Evolutionary conservation across 2,888 invertebrate genomes (phyloP), one percentile per base, ranked within the genome.

Genomic region (Oscheius sp.): DNA sequence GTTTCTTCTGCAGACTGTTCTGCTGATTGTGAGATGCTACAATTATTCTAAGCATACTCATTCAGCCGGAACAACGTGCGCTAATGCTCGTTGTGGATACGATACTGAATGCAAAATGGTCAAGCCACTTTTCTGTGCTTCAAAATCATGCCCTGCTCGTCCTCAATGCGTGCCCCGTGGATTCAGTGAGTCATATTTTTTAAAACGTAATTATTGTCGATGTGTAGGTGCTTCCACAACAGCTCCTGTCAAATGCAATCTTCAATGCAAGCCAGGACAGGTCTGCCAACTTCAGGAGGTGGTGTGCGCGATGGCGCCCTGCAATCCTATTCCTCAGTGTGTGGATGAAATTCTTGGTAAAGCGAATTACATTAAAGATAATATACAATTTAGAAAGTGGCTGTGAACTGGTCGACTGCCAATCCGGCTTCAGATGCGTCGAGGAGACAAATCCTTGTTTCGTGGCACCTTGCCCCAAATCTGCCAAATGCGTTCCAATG

Each of bases 61-160:
- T 68, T 53, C 10, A 68, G 68, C 55, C 33, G 1, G 10, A 11
- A 35, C 55, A 21, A 70, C 70, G 7, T 70, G 70, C 50, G 70
- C 70, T 32, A 70, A 70, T 13, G 57, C 59, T 32, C 58, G 58
- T 4, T 70, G 70, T 50, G 58, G 47, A 21, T 35, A 11, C 42
- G 48, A 50, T 9, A 58, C 59, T 13, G 70, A 59, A 48, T 70
- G 70, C 59, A 70, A 42, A 59, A 70, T 70, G 70, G 58, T 58
- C n/a, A 42, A 42, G 13, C n/a, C 63, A 29, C 21, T 70, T 11
- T 35, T 32, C n/a, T 59, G 59, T 47, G 57, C 42, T 21, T 42
- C 33, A 13, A 57, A 50, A 2, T 58, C 70, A 11, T 70, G 70
- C 42, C 55, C 53, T 2, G n/a, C 32, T 32, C 33, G 29, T 21